Conservation (phyloP, 2,888 invertebrate species). For the Agonum fuliginosum region DNA sequence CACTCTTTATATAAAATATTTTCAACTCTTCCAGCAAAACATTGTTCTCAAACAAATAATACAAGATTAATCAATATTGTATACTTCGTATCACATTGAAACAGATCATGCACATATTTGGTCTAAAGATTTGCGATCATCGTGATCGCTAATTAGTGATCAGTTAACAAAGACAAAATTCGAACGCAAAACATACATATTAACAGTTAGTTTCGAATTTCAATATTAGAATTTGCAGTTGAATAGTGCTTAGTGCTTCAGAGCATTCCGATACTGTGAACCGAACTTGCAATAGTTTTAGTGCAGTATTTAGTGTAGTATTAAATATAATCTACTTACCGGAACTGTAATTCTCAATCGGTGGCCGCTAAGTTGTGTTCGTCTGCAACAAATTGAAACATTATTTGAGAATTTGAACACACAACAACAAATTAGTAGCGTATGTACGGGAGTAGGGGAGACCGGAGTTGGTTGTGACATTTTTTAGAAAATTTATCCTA, state of each 20-base stretch:
- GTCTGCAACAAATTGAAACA: background rate
- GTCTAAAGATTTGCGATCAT: background rate
- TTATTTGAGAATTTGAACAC: too few relatives aligned
- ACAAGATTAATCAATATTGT: background rate
- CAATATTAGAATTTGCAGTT: background rate
- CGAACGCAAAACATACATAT: background rate
- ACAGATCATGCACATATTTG: background rate
- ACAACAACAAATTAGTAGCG: too few relatives aligned
- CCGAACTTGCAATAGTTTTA: background rate
- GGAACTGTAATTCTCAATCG: background rate
- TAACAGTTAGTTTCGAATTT: background rate
- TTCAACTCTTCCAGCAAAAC: background rate
- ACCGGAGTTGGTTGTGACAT: too few relatives aligned
- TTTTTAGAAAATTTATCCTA: too few relatives aligned
- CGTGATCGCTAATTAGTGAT: background rate
- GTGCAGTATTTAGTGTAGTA: too few relatives aligned
- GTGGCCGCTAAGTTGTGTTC: too few relatives aligned
- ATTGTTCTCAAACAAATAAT: background rate
- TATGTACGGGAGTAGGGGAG: too few relatives aligned
- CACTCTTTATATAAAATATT: background rate
- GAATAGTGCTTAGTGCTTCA: too few relatives aligned
- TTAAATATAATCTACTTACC: constrained; percentile 14
- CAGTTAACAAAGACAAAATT: background rate
- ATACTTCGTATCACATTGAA: background rate
- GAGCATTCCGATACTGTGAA: too few relatives aligned